Base-by-base conservation (phyloP, 1,140 invertebrate species). In the Sycophila sp. region DNA sequence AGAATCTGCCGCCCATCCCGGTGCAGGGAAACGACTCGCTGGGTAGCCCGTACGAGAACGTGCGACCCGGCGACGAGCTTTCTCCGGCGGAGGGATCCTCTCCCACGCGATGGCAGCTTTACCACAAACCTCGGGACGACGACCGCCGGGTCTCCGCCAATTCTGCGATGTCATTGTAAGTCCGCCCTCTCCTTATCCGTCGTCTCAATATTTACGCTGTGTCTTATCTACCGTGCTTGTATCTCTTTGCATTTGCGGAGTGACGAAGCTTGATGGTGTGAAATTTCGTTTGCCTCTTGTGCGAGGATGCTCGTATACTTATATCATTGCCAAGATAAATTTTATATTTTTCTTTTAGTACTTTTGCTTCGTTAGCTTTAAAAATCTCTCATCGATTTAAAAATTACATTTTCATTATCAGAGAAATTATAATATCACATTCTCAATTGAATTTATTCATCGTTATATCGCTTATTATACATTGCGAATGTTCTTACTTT, bases 21-120 rank as follows among this genome's bases (percentile, higher is more conserved):
- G 83, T 89, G 47, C 87, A 89, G 58, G 83, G 86, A 66, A 81
- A 82, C 56, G 87, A 89, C 72, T 89, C 89, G 6, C 75, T 90
- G 22, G 89, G 89, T 30, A 90, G 89, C 78, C 90, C 90, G n/a
- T 91, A 91, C 77, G 90, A 91, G 68, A 91, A 90, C 67, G 89
- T 90, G 49, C 84, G 88, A 40, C 86, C 88, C 47, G 79, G 83
- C 65, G 79, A 86, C 72, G 87, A 87, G 77, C 80, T 87, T 67
- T 89, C 86, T 11, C 88, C 85, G 6, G 78, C 71, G 22, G 85
- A 85, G 73, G 85, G 87, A 10, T 87, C 88, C 2, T 90, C 90
- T 3, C 89, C 89, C 6, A 88, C 88, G 49, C 85, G 88, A 68
- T 90, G 89, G 89, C 87, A 88, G 71, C 88, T 87, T 67, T 88